phyloP scores from a whole-genome alignment of 2,888 invertebrate species.

The Archaeoteleia sp. region DNA sequence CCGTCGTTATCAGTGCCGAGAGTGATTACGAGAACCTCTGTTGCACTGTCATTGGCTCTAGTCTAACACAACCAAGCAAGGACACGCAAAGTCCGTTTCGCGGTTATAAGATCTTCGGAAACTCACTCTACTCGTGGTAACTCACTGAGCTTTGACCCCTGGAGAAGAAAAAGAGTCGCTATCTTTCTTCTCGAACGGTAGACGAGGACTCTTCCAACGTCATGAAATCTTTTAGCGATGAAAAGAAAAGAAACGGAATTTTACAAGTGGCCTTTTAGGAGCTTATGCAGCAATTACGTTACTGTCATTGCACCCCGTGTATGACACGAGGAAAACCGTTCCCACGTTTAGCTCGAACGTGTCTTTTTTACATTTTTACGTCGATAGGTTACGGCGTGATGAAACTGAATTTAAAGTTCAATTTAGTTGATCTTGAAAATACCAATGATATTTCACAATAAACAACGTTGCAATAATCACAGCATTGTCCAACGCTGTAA shows the following conservation, averaged over 20 bases:
- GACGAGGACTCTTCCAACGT: constrained; percentile 37
- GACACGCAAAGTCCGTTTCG: constrained; percentile 50
- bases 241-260: constrained; percentile 6
- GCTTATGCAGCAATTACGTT: too few species aligned
- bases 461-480: too few species aligned
- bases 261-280: too few species aligned
- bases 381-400: too few species aligned
- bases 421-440: too few species aligned
- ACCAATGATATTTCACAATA: too few species aligned
- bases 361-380: too few species aligned
- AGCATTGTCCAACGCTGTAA: too few species aligned
- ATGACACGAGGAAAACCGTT: too few species aligned
- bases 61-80: constrained; percentile 36
- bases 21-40: constrained; percentile 43
- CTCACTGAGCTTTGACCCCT: constrained; percentile 42
- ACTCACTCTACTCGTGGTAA: constrained; percentile 24
- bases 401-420: too few species aligned
- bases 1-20: constrained; percentile 34
- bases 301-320: too few species aligned
- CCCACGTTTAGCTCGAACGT: too few species aligned
- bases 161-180: constrained; percentile 23
- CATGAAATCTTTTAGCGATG: constrained; percentile 11
- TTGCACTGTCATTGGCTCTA: constrained; percentile 37
- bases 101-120: constrained; percentile 35
- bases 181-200: constrained; percentile 24